Percentiles rank a stretch among this genome's conserved stretches.
Conservation (phyloP, 1,140 invertebrate genomes). For the Microplitis mediator region DNA sequence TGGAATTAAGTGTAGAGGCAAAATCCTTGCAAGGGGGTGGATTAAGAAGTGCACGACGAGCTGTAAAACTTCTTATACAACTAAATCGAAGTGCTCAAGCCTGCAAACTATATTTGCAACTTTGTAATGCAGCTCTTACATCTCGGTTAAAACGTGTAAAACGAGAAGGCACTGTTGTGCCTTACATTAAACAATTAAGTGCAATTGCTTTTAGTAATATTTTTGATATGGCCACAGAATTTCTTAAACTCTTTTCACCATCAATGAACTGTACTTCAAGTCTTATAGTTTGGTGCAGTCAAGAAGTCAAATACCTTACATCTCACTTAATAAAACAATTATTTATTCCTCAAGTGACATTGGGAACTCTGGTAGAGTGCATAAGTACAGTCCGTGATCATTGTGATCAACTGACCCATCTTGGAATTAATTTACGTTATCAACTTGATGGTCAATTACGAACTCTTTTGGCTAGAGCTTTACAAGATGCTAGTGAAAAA, state of each 20-base stretch:
- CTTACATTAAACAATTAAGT: slow-evolving; percentile 84
- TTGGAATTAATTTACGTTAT: slow-evolving; percentile 84
- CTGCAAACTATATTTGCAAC: slow-evolving; percentile 84
- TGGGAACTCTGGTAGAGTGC: slow-evolving; percentile 86
- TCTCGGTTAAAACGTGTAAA: slow-evolving; percentile 85
- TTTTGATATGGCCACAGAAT: slow-evolving; percentile 85
- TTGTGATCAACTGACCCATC: slow-evolving; percentile 73
- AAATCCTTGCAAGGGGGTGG: slow-evolving; percentile 90
- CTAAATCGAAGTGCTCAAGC: slow-evolving; percentile 80
- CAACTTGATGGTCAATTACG: slow-evolving; percentile 81
- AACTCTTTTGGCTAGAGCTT: slow-evolving; percentile 67
- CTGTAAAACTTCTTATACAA: slow-evolving; percentile 85
- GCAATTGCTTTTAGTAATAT: slow-evolving; percentile 89
- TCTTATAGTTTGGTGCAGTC: slow-evolving; percentile 88
- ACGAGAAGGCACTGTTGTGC: slow-evolving; percentile 83
- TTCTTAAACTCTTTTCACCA: slow-evolving; percentile 79
- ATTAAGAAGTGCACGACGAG: slow-evolving; percentile 81
- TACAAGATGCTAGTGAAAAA: slow-evolving; percentile 76
- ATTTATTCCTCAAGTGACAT: slow-evolving; percentile 86
- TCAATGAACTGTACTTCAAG: slow-evolving; percentile 74
- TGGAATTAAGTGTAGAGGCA: slow-evolving; percentile 81
- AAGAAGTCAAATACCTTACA: slow-evolving; percentile 83
- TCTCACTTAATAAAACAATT: slow-evolving; percentile 87
- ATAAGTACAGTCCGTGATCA: slow-evolving; percentile 78
- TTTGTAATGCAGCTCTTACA: slow-evolving; percentile 83